These are phyloP conservation scores for Pelusios castaneus DNA, from an alignment of 2,113 vertebrate species.

Conservation along the genomic window DNA sequence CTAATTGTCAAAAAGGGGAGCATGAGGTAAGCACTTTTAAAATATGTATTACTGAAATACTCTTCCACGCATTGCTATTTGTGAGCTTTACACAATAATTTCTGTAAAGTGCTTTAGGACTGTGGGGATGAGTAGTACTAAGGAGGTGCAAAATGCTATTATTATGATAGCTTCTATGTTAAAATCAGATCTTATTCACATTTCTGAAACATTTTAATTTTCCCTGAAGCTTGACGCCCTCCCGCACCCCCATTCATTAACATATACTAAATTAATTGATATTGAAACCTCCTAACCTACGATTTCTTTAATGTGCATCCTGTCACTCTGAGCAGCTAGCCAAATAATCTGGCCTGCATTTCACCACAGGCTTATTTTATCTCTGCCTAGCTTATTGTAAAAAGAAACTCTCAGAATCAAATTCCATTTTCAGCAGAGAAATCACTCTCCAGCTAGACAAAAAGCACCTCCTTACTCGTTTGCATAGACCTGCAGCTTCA, in stretches of 20 bases:
- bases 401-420: constrained; percentile 29
- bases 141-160: constrained; percentile 23
- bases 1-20: background rate
- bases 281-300: background rate
- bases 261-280: constrained; percentile 63
- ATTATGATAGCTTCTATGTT: background rate
- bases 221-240: constrained; percentile 22
- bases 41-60: background rate
- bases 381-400: constrained; percentile 21
- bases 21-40: background rate
- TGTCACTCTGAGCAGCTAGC: background rate
- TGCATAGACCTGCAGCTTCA: constrained; percentile 46
- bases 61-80: rapidly evolving
- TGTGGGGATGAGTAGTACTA: background rate
- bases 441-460: constrained; percentile 27
- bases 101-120: background rate
- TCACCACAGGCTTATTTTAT: background rate
- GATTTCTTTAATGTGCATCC: constrained; percentile 39
- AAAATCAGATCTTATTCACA: background rate
- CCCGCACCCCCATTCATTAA: constrained; percentile 14
- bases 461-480: constrained; percentile 49
- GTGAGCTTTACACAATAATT: rapidly evolving
- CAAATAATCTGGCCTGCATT: constrained; percentile 17
- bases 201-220: constrained; percentile 51
- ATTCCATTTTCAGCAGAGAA: constrained; percentile 33